These are phyloP conservation scores for Chaenogobius annularis DNA, from an alignment of 2,113 vertebrate species.

Conservation along the genomic window DNA sequence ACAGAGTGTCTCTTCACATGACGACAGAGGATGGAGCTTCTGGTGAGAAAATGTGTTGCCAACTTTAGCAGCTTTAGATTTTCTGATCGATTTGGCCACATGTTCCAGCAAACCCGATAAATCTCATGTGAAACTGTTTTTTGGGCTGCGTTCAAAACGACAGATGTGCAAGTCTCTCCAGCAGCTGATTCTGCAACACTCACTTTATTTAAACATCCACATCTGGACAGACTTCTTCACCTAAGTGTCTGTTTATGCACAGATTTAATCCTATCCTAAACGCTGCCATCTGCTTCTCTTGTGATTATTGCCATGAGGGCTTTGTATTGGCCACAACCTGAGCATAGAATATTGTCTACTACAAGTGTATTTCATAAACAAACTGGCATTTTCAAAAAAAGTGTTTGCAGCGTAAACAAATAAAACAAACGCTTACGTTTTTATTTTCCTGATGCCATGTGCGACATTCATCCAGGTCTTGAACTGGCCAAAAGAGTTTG, in stretches of 20 bases:
- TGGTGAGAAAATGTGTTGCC: conserved; percentile 26
- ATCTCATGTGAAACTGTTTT: conserved; percentile 25
- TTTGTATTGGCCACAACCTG: conserved; percentile 3
- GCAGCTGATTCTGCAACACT: conserved; percentile 69
- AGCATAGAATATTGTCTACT: background rate
- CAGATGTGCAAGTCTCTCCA: conserved; percentile 70
- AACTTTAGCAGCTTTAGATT: conserved; percentile 24
- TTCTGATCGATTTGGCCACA: conserved; percentile 33
- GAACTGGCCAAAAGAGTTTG: too few species aligned
- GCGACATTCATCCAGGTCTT: too few species aligned
- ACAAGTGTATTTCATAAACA: background rate
- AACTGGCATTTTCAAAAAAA: background rate
- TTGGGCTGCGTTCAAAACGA: conserved; percentile 31
- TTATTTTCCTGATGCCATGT: too few species aligned
- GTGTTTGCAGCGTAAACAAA: background rate
- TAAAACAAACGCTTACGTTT: too few species aligned
- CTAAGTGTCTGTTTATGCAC: conserved; percentile 38
- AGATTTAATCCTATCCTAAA: conserved; percentile 26
- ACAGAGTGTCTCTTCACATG: background rate
- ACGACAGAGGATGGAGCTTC: background rate
- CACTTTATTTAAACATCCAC: conserved; percentile 70
- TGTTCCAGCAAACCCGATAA: conserved; percentile 35
- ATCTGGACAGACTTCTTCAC: conserved; percentile 60
- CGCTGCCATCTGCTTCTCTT: conserved; percentile 23
- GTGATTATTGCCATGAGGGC: background rate